These are phyloP conservation scores for Ferrisia virgata DNA, from an alignment of 2,888 invertebrate genomes.

Conservation along the genomic window DNA sequence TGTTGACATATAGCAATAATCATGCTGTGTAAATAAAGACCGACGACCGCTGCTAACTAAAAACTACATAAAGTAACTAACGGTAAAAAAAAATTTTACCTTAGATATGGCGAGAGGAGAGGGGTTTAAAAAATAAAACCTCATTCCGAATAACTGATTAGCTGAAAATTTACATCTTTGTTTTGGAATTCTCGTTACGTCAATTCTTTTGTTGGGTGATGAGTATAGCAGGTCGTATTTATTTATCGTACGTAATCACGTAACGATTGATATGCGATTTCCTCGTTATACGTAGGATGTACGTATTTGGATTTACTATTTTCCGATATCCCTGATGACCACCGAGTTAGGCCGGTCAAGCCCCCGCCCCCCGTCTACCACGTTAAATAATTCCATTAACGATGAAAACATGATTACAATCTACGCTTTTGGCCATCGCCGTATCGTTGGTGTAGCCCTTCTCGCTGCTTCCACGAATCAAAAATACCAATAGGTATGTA, in stretches of 20 bases:
- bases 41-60: too few species aligned
- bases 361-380: too few species aligned
- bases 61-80: too few species aligned
- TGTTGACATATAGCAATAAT: slow-evolving; percentile 22
- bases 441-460: background rate
- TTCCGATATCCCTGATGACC: background rate
- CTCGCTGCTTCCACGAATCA: background rate
- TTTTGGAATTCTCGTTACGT: background rate
- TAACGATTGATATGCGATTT: background rate
- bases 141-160: background rate
- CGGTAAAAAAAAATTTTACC: background rate
- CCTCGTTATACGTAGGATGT: too few species aligned
- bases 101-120: background rate
- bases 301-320: background rate
- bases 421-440: background rate
- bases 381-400: slow-evolving; percentile 7
- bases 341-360: too few species aligned
- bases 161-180: background rate
- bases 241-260: background rate
- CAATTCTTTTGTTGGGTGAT: background rate
- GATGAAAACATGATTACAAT: background rate
- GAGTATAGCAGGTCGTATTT: background rate
- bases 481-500: too few species aligned
- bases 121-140: too few species aligned
- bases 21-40: slow-evolving; percentile 17